Evolutionary conservation across 2,797 vertebrate species (phyloP).

Genomic region (Rhinella marina): DNA sequence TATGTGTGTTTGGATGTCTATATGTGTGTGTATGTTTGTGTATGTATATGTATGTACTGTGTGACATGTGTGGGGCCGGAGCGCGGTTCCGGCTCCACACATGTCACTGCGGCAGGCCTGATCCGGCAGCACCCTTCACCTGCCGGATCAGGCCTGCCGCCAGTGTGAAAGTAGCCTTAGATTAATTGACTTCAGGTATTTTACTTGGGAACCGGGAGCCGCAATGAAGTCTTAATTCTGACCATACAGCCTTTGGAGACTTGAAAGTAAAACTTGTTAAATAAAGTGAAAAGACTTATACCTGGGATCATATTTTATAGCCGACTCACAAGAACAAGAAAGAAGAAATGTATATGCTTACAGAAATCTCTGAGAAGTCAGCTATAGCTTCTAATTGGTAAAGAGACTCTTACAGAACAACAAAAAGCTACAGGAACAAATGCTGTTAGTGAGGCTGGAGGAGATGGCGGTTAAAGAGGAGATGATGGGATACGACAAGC

Average conservation of each 20-base stretch:
- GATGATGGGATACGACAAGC: constrained; percentile 44
- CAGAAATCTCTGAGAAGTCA: neutral
- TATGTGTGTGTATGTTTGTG: too few relatives aligned
- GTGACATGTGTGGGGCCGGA: too few relatives aligned
- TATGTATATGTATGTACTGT: too few relatives aligned
- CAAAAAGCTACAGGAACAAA: constrained; percentile 43
- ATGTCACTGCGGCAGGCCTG: too few relatives aligned
- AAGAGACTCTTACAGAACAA: constrained; percentile 23
- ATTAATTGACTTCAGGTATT: constrained; percentile 49
- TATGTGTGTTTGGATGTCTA: too few relatives aligned
- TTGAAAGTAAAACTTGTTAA: constrained; percentile 30
- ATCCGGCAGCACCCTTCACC: too few relatives aligned
- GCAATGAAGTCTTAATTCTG: constrained; percentile 50
- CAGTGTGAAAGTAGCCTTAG: too few relatives aligned
- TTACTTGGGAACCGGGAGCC: constrained; percentile 26
- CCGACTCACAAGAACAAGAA: neutral
- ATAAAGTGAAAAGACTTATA: constrained; percentile 39
- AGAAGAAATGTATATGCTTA: constrained; percentile 6
- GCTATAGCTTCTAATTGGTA: constrained; percentile 19
- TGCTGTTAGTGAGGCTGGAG: constrained; percentile 15
- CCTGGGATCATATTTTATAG: constrained; percentile 13
- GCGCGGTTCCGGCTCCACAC: too few relatives aligned
- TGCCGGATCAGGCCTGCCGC: too few relatives aligned
- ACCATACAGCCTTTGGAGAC: constrained; percentile 28
- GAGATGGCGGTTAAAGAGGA: constrained; percentile 17